Evolutionary conservation across 2,888 invertebrate species (phyloP).

Genomic region (Tipula confusa): DNA sequence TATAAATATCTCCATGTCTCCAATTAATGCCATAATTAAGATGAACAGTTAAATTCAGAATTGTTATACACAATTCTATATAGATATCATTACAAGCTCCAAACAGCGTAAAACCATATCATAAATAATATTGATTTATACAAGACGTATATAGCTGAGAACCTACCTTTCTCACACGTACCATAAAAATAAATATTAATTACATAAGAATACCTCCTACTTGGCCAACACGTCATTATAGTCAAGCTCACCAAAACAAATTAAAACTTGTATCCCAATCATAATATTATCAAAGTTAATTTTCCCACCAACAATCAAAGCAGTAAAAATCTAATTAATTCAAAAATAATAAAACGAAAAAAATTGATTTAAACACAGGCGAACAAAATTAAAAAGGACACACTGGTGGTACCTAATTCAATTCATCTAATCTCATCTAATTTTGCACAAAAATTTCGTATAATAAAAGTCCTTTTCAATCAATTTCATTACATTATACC

Average conservation of each 20-base stretch:
- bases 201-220: background rate
- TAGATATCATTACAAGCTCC: background rate
- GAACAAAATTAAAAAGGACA: background rate
- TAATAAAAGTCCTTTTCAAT: conserved; percentile 25
- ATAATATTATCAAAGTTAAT: background rate
- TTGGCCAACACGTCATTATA: background rate
- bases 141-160: background rate
- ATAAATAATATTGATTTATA: background rate
- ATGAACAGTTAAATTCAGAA: background rate
- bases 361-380: background rate
- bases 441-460: background rate
- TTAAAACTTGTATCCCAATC: background rate
- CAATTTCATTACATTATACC: background rate
- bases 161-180: background rate
- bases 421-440: conserved; percentile 25
- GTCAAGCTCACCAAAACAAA: background rate
- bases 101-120: background rate
- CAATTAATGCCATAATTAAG: background rate
- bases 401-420: background rate
- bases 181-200: background rate
- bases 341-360: background rate
- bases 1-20: no score
- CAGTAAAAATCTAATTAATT: conserved; percentile 20
- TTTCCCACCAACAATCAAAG: background rate
- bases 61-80: background rate